Percentiles rank a stretch among this genome's conserved stretches.
phyloP scores from a whole-genome alignment of 2,113 vertebrate species.

The Dicerorhinus sumatrensis region DNA sequence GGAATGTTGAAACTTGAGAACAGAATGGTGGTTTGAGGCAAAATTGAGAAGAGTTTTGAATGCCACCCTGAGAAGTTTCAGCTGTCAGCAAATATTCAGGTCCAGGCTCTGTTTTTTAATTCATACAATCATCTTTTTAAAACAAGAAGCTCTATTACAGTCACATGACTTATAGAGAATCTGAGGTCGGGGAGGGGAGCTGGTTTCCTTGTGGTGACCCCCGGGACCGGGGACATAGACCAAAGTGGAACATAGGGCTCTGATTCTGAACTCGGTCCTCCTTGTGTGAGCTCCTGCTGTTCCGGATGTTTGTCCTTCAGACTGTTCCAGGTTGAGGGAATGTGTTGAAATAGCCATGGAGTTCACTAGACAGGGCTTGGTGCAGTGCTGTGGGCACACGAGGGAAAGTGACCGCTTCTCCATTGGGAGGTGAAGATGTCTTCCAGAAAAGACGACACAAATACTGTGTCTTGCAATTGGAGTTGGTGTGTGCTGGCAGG shows the following conservation, averaged over 20 bases:
- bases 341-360: not conserved
- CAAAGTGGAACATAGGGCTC: no score
- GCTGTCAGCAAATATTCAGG: not conserved
- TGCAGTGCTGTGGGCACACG: accelerated
- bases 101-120: not conserved
- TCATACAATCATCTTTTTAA: not conserved
- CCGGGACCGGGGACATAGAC: accelerated
- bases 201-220: not conserved
- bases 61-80: not conserved
- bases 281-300: no score
- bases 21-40: not conserved
- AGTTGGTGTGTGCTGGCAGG: not conserved
- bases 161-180: no score
- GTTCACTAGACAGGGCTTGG: not conserved
- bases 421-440: accelerated
- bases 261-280: not conserved
- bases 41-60: not conserved
- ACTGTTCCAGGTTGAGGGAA: not conserved
- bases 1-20: not conserved
- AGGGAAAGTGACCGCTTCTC: not conserved
- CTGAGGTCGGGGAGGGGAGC: not conserved
- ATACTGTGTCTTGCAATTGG: not conserved
- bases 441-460: not conserved
- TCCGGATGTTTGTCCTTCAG: not conserved
- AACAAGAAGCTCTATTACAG: not conserved